These are phyloP conservation scores for Melangyna quadrimaculata DNA, from an alignment of 2,888 invertebrate species.

Conservation along the genomic window DNA sequence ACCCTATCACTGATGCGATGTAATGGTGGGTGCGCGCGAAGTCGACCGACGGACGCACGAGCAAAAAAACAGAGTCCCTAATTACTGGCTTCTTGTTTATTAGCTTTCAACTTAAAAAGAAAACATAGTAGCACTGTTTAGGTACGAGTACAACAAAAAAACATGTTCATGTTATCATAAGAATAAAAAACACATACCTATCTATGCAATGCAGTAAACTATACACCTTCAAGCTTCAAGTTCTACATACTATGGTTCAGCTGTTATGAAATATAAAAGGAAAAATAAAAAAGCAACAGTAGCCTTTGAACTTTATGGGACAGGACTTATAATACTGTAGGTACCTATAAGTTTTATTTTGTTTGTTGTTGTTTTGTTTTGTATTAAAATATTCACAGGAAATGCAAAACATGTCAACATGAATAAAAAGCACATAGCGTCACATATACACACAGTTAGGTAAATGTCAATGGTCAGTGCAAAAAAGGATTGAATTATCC, in stretches of 20 bases:
- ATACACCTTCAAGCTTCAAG: not conserved
- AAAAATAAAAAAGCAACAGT: constrained; percentile 11
- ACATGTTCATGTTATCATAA: not conserved
- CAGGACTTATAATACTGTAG: not conserved
- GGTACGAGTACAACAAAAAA: no score
- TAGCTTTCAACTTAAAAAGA: constrained; percentile 21
- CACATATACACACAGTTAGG: not conserved
- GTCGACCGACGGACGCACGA: no score
- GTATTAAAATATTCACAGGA: not conserved
- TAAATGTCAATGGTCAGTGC: constrained; percentile 39
- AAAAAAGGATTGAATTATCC: constrained; percentile 61
- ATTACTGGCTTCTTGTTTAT: constrained; percentile 51
- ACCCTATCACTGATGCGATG: not conserved
- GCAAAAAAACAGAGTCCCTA: constrained; percentile 47
- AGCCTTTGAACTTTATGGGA: constrained; percentile 28
- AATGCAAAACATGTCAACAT: constrained; percentile 1
- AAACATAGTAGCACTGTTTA: no score
- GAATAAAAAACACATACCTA: not conserved
- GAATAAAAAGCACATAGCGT: not conserved
- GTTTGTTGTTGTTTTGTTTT: no score
- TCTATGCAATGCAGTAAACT: not conserved
- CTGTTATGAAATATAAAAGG: not conserved
- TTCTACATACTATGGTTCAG: not conserved
- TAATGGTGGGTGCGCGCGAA: not conserved
- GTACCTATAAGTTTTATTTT: not conserved